Percentiles rank a stretch among this genome's conserved stretches.
Conservation (phyloP, 2,113 vertebrate species). For the Solea senegalensis region DNA sequence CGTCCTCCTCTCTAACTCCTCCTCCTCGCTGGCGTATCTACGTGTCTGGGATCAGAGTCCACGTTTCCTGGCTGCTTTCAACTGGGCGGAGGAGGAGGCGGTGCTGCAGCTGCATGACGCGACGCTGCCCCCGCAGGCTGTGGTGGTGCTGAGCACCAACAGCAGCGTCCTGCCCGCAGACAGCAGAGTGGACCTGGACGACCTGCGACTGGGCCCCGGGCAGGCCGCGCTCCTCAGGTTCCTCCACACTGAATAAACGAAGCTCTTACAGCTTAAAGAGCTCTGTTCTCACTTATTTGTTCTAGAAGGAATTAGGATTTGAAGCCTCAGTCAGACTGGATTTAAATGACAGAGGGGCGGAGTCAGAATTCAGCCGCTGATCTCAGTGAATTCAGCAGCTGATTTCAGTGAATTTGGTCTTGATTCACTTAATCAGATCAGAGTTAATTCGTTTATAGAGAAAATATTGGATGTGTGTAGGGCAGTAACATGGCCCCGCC, state of each 20-base stretch:
- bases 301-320: background rate
- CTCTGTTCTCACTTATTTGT: background rate
- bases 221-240: conserved; percentile 83
- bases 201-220: conserved; percentile 65
- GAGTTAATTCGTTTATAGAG: no score
- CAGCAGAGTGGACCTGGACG: conserved; percentile 42
- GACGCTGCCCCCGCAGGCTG: conserved; percentile 56
- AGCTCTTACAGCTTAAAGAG: background rate
- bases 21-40: conserved; percentile 73
- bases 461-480: no score
- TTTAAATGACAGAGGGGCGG: no score
- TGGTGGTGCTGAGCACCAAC: conserved; percentile 77
- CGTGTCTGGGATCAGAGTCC: conserved; percentile 88
- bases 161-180: background rate
- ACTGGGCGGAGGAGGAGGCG: conserved; percentile 60
- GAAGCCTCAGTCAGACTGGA: background rate
- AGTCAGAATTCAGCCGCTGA: no score
- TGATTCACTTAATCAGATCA: no score
- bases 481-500: no score
- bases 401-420: no score
- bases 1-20: conserved; percentile 10
- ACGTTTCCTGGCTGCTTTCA: conserved; percentile 83
- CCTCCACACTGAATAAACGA: conserved; percentile 72
- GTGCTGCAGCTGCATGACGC: background rate
- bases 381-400: no score